Evolutionary conservation across 2,888 invertebrate genomes (phyloP).

Genomic region (Sminthurides aquaticus): DNA sequence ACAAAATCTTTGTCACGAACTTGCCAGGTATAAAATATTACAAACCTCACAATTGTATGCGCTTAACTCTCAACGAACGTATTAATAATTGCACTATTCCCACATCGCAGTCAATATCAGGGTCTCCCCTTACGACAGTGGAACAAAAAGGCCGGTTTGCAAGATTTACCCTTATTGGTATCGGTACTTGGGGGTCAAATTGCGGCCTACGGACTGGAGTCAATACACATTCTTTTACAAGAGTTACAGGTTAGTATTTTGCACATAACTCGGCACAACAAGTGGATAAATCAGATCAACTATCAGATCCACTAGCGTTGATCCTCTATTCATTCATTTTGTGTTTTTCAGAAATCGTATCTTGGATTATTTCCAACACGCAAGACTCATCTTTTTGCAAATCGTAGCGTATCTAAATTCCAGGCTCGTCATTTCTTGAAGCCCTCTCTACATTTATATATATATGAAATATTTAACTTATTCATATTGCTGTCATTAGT

Average conservation of each 20-base stretch:
- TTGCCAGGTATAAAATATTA: neutral
- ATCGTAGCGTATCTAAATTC: no score
- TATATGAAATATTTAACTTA: no score
- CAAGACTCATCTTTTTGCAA: slow-evolving; percentile 16
- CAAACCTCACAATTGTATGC: no score
- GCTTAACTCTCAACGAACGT: no score
- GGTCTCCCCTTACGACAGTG: slow-evolving; percentile 2
- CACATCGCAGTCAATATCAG: slow-evolving; percentile 17
- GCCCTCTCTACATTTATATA: no score
- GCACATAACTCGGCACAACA: no score
- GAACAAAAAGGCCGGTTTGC: slow-evolving; percentile 8
- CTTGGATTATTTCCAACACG: slow-evolving; percentile 16
- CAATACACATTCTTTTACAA: slow-evolving; percentile 6
- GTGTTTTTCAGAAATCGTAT: slow-evolving; percentile 7
- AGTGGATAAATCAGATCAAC: no score
- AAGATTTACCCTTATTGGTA: slow-evolving; percentile 16
- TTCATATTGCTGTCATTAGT: no score
- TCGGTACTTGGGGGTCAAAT: slow-evolving; percentile 14
- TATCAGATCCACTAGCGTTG: no score
- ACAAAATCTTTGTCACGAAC: neutral
- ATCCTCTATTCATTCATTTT: no score
- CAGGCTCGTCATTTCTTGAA: no score
- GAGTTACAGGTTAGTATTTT: slow-evolving; percentile 11
- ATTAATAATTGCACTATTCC: no score
- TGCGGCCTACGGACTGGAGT: slow-evolving; percentile 1